A percentile compares a stretch with the other conserved stretches of the same genome.
These are phyloP conservation scores for Micrastur ruficollis DNA, from an alignment of 2,797 vertebrate genomes.

Conservation along the genomic window DNA sequence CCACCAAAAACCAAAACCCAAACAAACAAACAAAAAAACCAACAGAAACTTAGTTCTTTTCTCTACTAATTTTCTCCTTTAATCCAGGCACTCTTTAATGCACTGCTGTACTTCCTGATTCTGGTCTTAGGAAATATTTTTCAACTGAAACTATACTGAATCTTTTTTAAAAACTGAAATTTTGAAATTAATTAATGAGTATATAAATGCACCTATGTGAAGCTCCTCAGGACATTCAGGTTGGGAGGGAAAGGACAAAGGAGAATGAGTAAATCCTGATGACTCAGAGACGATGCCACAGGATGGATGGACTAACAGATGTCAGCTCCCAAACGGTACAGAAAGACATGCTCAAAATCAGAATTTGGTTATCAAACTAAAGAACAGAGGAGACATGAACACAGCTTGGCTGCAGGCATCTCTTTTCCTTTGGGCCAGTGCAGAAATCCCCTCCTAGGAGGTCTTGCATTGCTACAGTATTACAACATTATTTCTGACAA, in stretches of 20 bases:
- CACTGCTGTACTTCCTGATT: not conserved
- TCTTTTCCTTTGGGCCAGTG: not conserved
- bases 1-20: not conserved
- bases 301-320: not conserved
- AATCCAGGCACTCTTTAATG: not conserved
- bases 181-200: not conserved
- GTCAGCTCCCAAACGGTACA: not conserved
- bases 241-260: not conserved
- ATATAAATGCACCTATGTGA: not conserved
- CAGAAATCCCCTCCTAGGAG: not conserved
- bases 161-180: not conserved
- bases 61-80: not conserved
- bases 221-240: not conserved
- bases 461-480: not conserved
- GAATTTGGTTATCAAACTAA: not conserved
- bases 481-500: not conserved
- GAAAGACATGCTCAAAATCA: not conserved
- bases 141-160: not conserved
- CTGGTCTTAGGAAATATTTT: not conserved
- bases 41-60: not conserved
- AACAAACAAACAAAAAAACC: not conserved
- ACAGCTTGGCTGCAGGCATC: rapidly evolving
- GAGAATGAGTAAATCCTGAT: not conserved
- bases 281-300: not conserved
- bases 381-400: not conserved